A percentile compares a stretch with the other conserved stretches of the same genome.
These are phyloP conservation scores for Villa cingulata DNA, from an alignment of 2,888 invertebrate genomes.

Conservation along the genomic window DNA sequence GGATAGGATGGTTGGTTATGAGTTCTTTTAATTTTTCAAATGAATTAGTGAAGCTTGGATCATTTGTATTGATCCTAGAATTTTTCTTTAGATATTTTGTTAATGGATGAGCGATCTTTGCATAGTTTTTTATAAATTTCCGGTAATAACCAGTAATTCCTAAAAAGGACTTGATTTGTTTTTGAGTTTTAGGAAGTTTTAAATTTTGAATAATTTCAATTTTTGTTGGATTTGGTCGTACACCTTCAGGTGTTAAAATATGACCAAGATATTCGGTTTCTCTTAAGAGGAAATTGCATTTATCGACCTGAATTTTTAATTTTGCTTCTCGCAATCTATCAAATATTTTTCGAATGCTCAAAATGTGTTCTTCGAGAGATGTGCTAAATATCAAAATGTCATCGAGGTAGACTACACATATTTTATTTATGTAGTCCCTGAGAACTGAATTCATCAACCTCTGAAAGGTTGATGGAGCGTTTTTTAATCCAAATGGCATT, in stretches of 20 bases:
- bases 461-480: conserved; percentile 1
- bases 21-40: conserved; percentile 11
- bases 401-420: not conserved
- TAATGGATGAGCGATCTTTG: conserved; percentile 2
- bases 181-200: not conserved
- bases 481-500: conserved; percentile 7
- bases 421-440: not conserved
- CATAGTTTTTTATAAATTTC: conserved; percentile 5
- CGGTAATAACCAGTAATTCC: conserved; percentile 10
- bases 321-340: conserved; percentile 4
- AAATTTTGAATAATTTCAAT: conserved; percentile 10
- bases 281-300: conserved; percentile 6
- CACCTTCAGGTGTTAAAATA: conserved; percentile 18
- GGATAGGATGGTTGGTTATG: conserved; percentile 5
- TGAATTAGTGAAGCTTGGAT: not conserved
- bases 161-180: conserved; percentile 8
- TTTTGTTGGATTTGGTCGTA: conserved; percentile 20
- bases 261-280: conserved; percentile 17
- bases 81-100: conserved; percentile 2
- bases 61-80: not conserved
- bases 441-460: not conserved
- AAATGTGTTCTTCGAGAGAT: conserved; percentile 11
- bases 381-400: conserved; percentile 17
- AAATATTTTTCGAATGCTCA: conserved; percentile 5
- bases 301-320: conserved; percentile 13